Conservation (phyloP, 2,888 invertebrate genomes). For the Apocheima hispidaria region DNA sequence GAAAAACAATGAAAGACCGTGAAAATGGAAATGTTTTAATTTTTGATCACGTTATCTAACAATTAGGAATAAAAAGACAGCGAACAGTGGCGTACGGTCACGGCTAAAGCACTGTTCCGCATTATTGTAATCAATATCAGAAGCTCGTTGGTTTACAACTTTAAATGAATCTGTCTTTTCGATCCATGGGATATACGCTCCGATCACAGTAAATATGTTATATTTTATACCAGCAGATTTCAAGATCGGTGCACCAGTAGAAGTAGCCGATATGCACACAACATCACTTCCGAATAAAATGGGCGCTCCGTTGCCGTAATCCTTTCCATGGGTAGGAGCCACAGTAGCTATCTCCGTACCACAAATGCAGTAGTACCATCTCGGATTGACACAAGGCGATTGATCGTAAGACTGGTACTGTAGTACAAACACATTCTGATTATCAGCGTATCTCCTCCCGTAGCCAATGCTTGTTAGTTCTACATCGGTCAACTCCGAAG, state of each 20-base stretch:
- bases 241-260: slow-evolving; percentile 54
- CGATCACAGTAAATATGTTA: slow-evolving; percentile 69
- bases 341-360: slow-evolving; percentile 57
- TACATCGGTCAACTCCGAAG: slow-evolving; percentile 59
- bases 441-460: slow-evolving; percentile 49
- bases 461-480: slow-evolving; percentile 61
- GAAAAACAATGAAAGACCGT: slow-evolving; percentile 16
- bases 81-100: background rate
- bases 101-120: slow-evolving; percentile 18
- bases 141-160: background rate
- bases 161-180: slow-evolving; percentile 47
- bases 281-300: slow-evolving; percentile 56
- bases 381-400: slow-evolving; percentile 64
- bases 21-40: slow-evolving; percentile 3
- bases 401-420: slow-evolving; percentile 63
- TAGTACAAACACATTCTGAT: slow-evolving; percentile 49
- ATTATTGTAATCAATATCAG: slow-evolving; percentile 4
- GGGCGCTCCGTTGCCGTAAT: slow-evolving; percentile 71
- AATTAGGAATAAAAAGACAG: slow-evolving; percentile 5
- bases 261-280: slow-evolving; percentile 62
- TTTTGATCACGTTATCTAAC: slow-evolving; percentile 12
- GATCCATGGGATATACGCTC: slow-evolving; percentile 69
- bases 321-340: slow-evolving; percentile 48
- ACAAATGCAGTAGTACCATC: slow-evolving; percentile 73
- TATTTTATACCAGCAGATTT: slow-evolving; percentile 51